A percentile compares a stretch with the other conserved stretches of the same genome.
Conservation (phyloP, 2,888 invertebrate species). For the Zele albiditarsus region DNA sequence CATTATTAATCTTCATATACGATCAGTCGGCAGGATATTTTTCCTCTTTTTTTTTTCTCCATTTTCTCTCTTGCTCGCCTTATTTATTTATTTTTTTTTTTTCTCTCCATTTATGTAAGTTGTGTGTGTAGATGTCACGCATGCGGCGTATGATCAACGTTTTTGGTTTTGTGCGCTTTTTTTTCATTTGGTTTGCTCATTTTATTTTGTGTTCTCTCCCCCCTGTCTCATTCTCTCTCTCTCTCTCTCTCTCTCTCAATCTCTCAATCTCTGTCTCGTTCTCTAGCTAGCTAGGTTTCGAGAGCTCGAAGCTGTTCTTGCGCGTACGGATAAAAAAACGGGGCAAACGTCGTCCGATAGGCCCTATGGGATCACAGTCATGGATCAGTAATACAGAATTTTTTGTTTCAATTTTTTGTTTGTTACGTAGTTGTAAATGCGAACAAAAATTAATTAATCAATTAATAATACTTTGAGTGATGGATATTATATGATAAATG, state of each 20-base stretch:
- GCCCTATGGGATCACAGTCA: constrained; percentile 55
- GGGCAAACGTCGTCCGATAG: constrained; percentile 55
- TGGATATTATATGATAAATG: constrained; percentile 13
- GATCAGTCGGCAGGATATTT: constrained; percentile 8
- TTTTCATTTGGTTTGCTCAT: constrained; percentile 21
- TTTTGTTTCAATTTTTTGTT: background rate
- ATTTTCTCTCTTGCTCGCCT: constrained; percentile 23
- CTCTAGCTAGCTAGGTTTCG: constrained; percentile 45
- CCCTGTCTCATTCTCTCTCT: no score
- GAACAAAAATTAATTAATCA: constrained; percentile 26
- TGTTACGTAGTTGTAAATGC: background rate
- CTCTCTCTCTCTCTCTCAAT: constrained; percentile 7
- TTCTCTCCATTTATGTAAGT: constrained; percentile 14
- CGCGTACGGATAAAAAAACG: constrained; percentile 52
- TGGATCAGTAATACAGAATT: constrained; percentile 49
- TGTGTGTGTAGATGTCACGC: constrained; percentile 35
- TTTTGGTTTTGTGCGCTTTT: constrained; percentile 8
- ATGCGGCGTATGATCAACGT: constrained; percentile 14
- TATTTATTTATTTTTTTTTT: no score
- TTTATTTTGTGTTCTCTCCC: constrained; percentile 25
- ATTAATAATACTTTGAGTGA: constrained; percentile 33
- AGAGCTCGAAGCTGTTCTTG: constrained; percentile 52
- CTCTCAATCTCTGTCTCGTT: constrained; percentile 1
- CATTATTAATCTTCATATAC: background rate
- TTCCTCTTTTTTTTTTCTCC: constrained; percentile 3